Conservation (phyloP, 2,113 vertebrate genomes). For the Pachypanchax playfairii region DNA sequence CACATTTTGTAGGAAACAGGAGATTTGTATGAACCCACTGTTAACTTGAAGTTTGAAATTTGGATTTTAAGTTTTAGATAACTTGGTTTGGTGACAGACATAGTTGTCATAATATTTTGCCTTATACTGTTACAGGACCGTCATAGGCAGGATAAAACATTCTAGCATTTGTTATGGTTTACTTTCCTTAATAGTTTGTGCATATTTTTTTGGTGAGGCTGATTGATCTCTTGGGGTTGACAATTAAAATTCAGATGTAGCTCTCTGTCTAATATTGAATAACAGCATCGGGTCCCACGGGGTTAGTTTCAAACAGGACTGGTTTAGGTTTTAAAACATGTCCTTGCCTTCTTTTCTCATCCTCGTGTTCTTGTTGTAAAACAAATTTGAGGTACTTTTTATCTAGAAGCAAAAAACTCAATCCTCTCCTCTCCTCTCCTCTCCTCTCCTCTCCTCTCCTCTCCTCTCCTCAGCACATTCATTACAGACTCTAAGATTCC, state of each 20-base stretch:
- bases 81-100: not conserved
- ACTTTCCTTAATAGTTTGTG: slow-evolving; percentile 5
- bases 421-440: slow-evolving; percentile 1
- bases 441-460: not conserved
- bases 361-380: slow-evolving; percentile 11
- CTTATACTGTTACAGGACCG: not conserved
- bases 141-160: slow-evolving; percentile 6
- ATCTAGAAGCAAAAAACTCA: slow-evolving; percentile 3
- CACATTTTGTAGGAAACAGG: too few species aligned
- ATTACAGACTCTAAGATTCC: slow-evolving; percentile 58
- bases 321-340: slow-evolving; percentile 27
- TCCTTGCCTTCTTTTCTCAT: not conserved
- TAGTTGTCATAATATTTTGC: not conserved
- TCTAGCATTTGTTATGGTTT: not conserved
- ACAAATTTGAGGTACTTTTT: too few species aligned
- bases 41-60: too few species aligned
- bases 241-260: slow-evolving; percentile 62
- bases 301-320: slow-evolving; percentile 43
- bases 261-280: slow-evolving; percentile 50
- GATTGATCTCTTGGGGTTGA: slow-evolving; percentile 49
- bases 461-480: slow-evolving; percentile 31
- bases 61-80: too few species aligned
- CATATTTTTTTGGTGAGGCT: slow-evolving; percentile 24
- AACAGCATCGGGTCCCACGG: slow-evolving; percentile 45
- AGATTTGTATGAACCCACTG: too few species aligned